Base-by-base conservation (phyloP, 2,888 invertebrate species). In the Lathronympha strigana region DNA sequence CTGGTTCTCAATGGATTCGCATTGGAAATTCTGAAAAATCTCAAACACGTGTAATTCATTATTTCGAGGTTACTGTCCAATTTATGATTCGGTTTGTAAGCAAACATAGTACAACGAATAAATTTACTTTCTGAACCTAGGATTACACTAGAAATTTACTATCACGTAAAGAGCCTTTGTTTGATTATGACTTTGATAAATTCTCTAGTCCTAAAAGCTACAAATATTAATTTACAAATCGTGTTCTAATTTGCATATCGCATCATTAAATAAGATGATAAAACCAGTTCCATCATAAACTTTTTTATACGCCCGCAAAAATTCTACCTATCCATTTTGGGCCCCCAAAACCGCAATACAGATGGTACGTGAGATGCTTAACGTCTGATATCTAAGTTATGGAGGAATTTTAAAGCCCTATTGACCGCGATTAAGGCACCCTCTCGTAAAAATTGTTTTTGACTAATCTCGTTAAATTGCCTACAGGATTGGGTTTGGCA, bases 301-400 rank as follows among this genome's bases (percentile, higher is more conserved):
- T 40, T 54, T 63, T 68, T 67, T 57, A 63, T 63, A 54, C 57
- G 33, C 5, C 40, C 53, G 76, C 73, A 73, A 75, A 76, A 78
- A 79, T 80, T 85, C 81, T 73, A 74, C 77, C 78, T 80, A 78
- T 76, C 79, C 76, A 73, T 77, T 77, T 78, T 70, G 72, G 77
- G 76, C 77, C 83, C 81, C 79, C 72, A 77, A 83, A 83, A 80
- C 75, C 82, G 86, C 81, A 84, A 88, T 89, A 86, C 84, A 87
- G 90, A 90, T 90, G 77, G 87, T 80, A 90, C 90, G 90, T 91
- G 90, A 88, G 89, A 90, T 90, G 81, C 73, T 82, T 81, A 67
- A 68, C 71, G 72, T 71, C 74, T 72, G 74, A 76, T 83, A 83
- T 82, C 78, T 82, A 80, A 86, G 83, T 86, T 86, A 88, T 82